These are phyloP conservation scores for Chitala chitala DNA, from an alignment of 2,113 vertebrate species.

Conservation along the genomic window DNA sequence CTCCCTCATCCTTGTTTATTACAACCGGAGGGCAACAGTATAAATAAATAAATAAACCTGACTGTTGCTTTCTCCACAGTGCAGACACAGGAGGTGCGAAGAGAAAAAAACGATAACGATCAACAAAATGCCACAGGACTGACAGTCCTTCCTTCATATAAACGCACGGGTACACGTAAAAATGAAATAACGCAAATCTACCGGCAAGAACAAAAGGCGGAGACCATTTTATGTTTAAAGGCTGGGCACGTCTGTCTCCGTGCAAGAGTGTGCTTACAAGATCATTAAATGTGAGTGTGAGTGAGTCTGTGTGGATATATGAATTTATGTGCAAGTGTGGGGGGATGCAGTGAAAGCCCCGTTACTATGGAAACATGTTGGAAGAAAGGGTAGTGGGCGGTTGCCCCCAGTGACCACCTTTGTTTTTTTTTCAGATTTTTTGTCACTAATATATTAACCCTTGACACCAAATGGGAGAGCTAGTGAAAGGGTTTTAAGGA, in stretches of 20 bases:
- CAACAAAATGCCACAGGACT: neutral
- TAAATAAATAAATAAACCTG: slow-evolving; percentile 63
- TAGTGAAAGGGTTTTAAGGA: neutral
- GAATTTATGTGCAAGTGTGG: neutral
- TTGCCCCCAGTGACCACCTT: neutral
- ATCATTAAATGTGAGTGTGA: neutral
- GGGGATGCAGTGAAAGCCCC: neutral
- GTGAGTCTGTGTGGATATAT: neutral
- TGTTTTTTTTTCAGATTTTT: slow-evolving; percentile 7
- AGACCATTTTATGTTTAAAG: neutral
- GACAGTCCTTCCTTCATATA: neutral
- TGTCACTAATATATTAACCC: slow-evolving; percentile 15
- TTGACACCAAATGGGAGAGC: neutral
- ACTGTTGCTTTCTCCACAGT: slow-evolving; percentile 35
- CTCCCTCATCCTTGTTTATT: slow-evolving; percentile 47
- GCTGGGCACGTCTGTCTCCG: neutral
- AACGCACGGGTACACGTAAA: too few relatives aligned
- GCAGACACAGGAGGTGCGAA: slow-evolving; percentile 2
- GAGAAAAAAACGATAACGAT: slow-evolving; percentile 15
- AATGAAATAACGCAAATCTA: neutral
- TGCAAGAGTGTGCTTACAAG: neutral
- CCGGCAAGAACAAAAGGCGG: neutral
- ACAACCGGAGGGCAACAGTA: slow-evolving; percentile 58
- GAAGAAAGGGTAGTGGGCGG: neutral
- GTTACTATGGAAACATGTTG: slow-evolving; percentile 5